Conservation (phyloP, 2,113 vertebrate genomes). For the Aspidoscelis tigris region DNA sequence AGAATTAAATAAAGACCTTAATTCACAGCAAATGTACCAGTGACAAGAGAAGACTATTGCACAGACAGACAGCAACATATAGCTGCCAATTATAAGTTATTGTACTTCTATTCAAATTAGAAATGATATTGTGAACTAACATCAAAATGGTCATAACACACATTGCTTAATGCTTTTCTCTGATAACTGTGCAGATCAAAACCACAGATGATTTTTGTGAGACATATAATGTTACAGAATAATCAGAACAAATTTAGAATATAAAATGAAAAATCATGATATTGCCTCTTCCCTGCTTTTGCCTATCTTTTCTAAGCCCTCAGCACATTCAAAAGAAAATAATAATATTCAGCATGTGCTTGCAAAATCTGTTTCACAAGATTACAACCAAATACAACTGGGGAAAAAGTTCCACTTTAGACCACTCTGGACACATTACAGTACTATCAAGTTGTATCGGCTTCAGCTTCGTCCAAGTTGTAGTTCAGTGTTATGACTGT, state of each 20-base stretch:
- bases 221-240: constrained; percentile 65
- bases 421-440: background rate
- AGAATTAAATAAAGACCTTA: background rate
- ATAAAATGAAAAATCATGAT: constrained; percentile 36
- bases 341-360: constrained; percentile 67
- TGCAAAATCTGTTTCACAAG: constrained; percentile 80
- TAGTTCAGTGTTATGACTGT: constrained; percentile 98
- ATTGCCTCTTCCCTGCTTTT: constrained; percentile 38
- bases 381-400: constrained; percentile 73
- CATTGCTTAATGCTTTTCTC: constrained; percentile 63
- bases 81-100: constrained; percentile 39
- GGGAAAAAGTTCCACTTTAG: constrained; percentile 54
- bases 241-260: constrained; percentile 59
- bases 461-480: constrained; percentile 89
- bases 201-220: constrained; percentile 62
- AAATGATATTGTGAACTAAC: constrained; percentile 37
- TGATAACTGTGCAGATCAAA: constrained; percentile 67
- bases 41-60: background rate
- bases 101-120: too few species aligned
- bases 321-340: constrained; percentile 74
- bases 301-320: constrained; percentile 75
- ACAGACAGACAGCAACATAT: constrained; percentile 45
- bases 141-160: constrained; percentile 50
- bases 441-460: constrained; percentile 87
- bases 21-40: background rate